Base-by-base conservation (phyloP, 2,113 vertebrate genomes). In the Alligator sinensis region DNA sequence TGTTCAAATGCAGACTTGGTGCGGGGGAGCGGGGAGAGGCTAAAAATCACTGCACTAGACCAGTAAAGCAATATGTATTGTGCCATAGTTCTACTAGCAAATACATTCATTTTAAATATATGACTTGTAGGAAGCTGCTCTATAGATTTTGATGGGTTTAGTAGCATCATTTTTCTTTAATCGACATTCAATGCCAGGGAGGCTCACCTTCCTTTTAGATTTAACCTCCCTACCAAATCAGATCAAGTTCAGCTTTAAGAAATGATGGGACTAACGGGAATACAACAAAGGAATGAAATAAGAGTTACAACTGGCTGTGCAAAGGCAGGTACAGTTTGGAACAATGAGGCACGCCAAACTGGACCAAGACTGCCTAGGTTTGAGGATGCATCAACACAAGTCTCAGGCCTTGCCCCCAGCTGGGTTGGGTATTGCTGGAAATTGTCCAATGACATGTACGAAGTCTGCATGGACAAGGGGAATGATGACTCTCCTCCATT, bases 401-500 rank as follows among this genome's bases (percentile, higher is more conserved):
- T 62, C 63, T 63, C 22, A 25, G 18, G 30, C 57, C 30, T 25
- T 38, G 81, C 38, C 62, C 75, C 1, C 6, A 84, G 79, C 82
- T 58, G 30, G 66, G 55, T 34, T 60, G 82, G 72, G 25, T 61
- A 78, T 82, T 2, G 22, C 59, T 34, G 60, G 60, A 64, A 24
- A 54, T 80, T 28, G 72, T 38, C 57, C 75, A 59, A 9, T 25
- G 54, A 60, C 83, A 2, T 58, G 62, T 28, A 47, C 14, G 86
- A 79, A 13, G 28, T 58, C 47, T 16, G 62, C 12, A 38, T 79
- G n/a, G 64, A 60, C 38, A 88, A 60, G 22, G 76, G 59, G 72
- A 55, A 72, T 1, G 0, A 72, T 0, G 1, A 77, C 38, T n/a
- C 47, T 58, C 34, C 58, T 57, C 27, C 63, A 58, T 1, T 3